Conservation (phyloP, 2,113 vertebrate genomes). For the Paralichthys olivaceus region DNA sequence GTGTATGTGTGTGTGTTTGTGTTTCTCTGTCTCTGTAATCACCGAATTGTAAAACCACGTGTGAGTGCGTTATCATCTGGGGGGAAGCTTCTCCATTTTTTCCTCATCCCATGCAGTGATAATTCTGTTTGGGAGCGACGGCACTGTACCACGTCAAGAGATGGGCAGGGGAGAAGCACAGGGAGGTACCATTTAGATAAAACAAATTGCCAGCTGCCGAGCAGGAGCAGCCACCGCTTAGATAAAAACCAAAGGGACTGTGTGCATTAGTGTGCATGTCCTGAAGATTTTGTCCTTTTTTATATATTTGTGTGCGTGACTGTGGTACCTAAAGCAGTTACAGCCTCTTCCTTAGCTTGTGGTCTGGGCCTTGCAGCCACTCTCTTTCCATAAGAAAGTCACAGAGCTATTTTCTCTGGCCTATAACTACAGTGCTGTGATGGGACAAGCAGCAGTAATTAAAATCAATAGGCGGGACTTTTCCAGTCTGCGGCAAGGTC, state of each 20-base stretch:
- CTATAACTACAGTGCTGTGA: slow-evolving; percentile 88
- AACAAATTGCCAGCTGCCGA: slow-evolving; percentile 83
- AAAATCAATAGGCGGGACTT: slow-evolving; percentile 96
- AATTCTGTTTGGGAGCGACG: slow-evolving; percentile 79
- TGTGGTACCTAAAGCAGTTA: slow-evolving; percentile 36
- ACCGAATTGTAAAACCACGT: slow-evolving; percentile 77
- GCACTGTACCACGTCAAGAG: slow-evolving; percentile 78
- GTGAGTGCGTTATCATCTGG: slow-evolving; percentile 58
- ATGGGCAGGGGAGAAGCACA: slow-evolving; percentile 74
- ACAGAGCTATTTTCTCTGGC: slow-evolving; percentile 86
- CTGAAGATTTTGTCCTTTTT: slow-evolving; percentile 48
- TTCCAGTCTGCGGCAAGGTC: slow-evolving; percentile 92
- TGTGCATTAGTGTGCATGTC: slow-evolving; percentile 53
- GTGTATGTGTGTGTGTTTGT: slow-evolving; percentile 53
- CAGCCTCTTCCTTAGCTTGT: slow-evolving; percentile 26
- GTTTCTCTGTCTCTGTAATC: slow-evolving; percentile 62
- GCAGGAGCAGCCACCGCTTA: slow-evolving; percentile 69
- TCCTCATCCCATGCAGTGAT: slow-evolving; percentile 69
- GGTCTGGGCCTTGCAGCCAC: slow-evolving; percentile 21
- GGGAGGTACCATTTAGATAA: slow-evolving; percentile 84
- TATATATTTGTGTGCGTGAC: slow-evolving; percentile 36
- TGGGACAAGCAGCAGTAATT: slow-evolving; percentile 91
- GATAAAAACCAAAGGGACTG: slow-evolving; percentile 72
- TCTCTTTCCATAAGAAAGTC: slow-evolving; percentile 79
- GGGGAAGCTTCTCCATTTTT: slow-evolving; percentile 44